Evolutionary conservation across 2,888 invertebrate genomes (phyloP).

Genomic region (Itoplectis maculator): DNA sequence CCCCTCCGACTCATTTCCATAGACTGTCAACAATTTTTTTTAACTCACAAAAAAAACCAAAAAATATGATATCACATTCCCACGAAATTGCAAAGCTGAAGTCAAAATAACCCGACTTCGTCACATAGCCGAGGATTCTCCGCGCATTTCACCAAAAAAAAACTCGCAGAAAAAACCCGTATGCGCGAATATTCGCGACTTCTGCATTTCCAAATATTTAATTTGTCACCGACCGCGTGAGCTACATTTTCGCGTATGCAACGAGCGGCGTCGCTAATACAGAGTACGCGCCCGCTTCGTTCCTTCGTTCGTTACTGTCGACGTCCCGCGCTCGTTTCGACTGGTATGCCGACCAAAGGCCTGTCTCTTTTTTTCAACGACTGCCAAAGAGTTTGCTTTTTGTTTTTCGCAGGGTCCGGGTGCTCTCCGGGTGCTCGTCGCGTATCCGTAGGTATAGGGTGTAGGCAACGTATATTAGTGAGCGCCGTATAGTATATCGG

Average conservation of each 20-base stretch:
- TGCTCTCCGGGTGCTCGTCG: constrained; percentile 6
- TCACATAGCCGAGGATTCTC: no score
- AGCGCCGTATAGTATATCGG: constrained; percentile 23
- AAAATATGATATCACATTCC: no score
- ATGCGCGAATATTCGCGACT: background rate
- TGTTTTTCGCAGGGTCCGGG: constrained; percentile 16
- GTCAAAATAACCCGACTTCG: no score
- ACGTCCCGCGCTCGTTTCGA: background rate
- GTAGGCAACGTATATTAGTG: background rate
- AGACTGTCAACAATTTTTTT: background rate
- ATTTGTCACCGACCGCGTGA: background rate
- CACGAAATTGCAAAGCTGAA: no score
- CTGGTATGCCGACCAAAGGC: constrained; percentile 25
- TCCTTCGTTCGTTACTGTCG: constrained; percentile 1
- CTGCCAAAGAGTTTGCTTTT: constrained; percentile 37
- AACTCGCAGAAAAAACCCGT: background rate
- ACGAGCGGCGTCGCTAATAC: constrained; percentile 33
- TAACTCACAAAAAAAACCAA: no score
- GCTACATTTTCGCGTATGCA: constrained; percentile 1
- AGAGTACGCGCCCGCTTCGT: constrained; percentile 23
- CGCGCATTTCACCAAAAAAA: no score
- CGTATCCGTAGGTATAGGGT: constrained; percentile 27
- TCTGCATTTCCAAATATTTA: no score
- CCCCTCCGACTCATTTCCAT: background rate
- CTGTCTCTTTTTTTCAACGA: constrained; percentile 13